Base-by-base conservation (phyloP, 2,797 vertebrate species). In the Rhincodon typus region DNA sequence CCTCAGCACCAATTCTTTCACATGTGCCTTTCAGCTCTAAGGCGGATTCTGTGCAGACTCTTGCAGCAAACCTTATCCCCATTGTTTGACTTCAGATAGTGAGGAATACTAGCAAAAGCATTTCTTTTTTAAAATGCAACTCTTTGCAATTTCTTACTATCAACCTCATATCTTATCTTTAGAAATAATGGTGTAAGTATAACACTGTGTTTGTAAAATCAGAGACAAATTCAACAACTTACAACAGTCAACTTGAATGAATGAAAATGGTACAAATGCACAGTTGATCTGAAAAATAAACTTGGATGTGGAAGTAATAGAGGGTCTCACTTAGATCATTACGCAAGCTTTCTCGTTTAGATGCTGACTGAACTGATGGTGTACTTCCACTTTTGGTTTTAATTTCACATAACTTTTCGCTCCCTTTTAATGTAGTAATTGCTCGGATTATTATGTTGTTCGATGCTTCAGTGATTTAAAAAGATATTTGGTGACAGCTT, bases 11-110 rank as follows among this genome's bases (percentile, higher is more conserved):
- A 34, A 25, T 77, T 74, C 69, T 30, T 19, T 94, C 23, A 7
- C 34, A 67, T n/a, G 57, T 91, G n/a, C 62, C 90, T 67, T n/a
- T 93, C n/a, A 74, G 94, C 69, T 94, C 93, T 46, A 67, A 46
- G 42, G 69, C 42, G 72, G 69, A 15, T 50, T 94, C 67, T 50
- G 94, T 94, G 94, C 69, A 94, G 70, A n/a, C 17, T 94, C 38
- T 94, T 74, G 25, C 7, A 21, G 6, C 13, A 70, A 94, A 34
- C 27, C 5, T 42, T 69, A 38, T 30, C 38, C n/a, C 21, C 46
- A 42, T 42, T 27, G 21, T n/a, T 93, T 93, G n/a, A 93, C 57
- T 69, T 62, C 90, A 93, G 67, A 67, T 21, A 69, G n/a, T 17
- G 38, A 23, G 57, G 10, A 62, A 17, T n/a, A 38, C 23, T 91